Evolutionary conservation across 1,140 invertebrate species (phyloP), one percentile per base, ranked within the genome.

Genomic region (Neomicropteryx cornuta): DNA sequence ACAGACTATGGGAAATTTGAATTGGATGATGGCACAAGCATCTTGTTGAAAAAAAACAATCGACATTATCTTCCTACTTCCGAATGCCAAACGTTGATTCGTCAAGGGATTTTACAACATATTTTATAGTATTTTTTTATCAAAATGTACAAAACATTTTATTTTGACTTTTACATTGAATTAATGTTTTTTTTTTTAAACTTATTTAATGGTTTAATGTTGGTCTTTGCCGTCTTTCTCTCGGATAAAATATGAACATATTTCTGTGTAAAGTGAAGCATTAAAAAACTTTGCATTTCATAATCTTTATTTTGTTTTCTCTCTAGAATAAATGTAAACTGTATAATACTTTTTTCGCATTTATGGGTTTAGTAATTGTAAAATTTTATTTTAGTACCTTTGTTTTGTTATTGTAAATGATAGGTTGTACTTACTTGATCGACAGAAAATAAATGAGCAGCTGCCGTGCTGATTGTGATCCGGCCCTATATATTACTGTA

Each of bases 1-100:
- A 64, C 74, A 29, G 90, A 97, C 63, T 93, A 92, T 69, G 94
- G 94, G 1, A 89, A 88, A 62, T 80, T 93, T 53, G 93, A 97
- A 62, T 71, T 94, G 11, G 90, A 91, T 52, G 86, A 94, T 71
- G 95, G 94, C 23, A 83, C 87, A 54, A 73, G 84, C 1, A 76
- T 97, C 17, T 72, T 83, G 36, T 64, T 98, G 1, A 91, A 88
- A 58, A 93, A 93, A 61, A 88, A 97, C 56, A 93, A 83, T 48
- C 81, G 87, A 65, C 90, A 97, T 65, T 86, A 91, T 53, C 61
- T 98, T 21, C 83, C 90, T 6, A 72, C 89, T 44, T 74, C 78
- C 3, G 83, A 92, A 53, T 93, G 90, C 61, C 91, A 97, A 62
- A 78, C 87, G 32, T 70, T 97, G 1, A 91, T 97, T 37, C 70